Percentiles rank a stretch among this genome's conserved stretches.
phyloP scores from a whole-genome alignment of 2,888 invertebrate species.

The Bugulina stolonifera region DNA sequence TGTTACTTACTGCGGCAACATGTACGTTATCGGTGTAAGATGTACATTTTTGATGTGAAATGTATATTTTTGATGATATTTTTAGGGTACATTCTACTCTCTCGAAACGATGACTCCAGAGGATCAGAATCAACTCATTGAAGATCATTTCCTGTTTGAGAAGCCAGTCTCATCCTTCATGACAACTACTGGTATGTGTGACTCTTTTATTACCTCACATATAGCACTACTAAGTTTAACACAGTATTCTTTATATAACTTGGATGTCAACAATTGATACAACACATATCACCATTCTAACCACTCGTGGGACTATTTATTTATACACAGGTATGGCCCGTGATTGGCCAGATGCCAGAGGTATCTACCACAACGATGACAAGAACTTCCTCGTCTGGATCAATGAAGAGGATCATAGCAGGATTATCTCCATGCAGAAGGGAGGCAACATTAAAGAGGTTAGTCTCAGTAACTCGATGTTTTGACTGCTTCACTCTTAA shows the following conservation, averaged over 20 bases:
- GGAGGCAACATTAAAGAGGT: conserved; percentile 46
- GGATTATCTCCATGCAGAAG: conserved; percentile 70
- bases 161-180: conserved; percentile 29
- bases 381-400: conserved; percentile 80
- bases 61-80: no score
- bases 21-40: no score
- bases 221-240: no score
- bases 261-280: background rate
- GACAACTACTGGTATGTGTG: background rate
- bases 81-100: conserved; percentile 48
- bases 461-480: no score
- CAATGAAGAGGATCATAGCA: conserved; percentile 83
- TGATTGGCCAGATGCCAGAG: conserved; percentile 82
- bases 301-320: no score
- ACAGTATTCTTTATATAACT: no score
- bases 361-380: conserved; percentile 75
- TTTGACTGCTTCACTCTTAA: no score
- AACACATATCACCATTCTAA: background rate
- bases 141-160: conserved; percentile 45
- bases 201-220: background rate
- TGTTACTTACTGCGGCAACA: no score
- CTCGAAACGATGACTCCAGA: conserved; percentile 39
- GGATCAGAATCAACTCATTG: conserved; percentile 37
- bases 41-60: no score
- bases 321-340: conserved; percentile 59